Percentiles rank a stretch among this genome's conserved stretches.
phyloP scores from a whole-genome alignment of 2,113 vertebrate genomes.

The Mirza zaza region DNA sequence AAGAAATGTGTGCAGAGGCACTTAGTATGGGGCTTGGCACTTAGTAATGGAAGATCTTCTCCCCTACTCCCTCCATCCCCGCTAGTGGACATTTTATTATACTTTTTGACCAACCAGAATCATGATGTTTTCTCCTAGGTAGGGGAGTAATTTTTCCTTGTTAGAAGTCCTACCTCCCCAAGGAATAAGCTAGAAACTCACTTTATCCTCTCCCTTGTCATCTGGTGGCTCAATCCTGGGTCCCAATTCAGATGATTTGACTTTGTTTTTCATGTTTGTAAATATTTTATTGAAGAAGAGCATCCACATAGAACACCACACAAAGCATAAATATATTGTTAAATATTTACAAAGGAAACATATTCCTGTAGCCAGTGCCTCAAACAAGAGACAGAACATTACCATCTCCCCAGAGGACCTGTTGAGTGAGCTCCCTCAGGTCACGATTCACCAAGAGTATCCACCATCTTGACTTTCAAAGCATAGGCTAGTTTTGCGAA shows the following conservation, averaged over 20 bases:
- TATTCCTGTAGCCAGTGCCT: neutral
- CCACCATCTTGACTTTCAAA: neutral
- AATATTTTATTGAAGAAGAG: neutral
- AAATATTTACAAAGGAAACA: neutral
- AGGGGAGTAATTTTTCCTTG: neutral
- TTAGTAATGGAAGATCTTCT: neutral
- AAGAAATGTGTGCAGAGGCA: neutral
- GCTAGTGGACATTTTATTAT: neutral
- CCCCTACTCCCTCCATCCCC: too few species aligned
- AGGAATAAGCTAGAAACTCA: neutral
- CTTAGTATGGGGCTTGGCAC: neutral
- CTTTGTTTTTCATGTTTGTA: neutral
- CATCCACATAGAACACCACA: neutral
- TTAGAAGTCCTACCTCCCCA: rapidly evolving
- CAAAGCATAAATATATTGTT: neutral
- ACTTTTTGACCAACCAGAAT: neutral
- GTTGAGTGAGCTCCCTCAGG: neutral
- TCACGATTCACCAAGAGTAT: neutral
- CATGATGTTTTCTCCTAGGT: neutral
- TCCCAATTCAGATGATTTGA: neutral
- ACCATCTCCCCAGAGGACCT: neutral
- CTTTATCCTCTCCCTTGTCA: neutral
- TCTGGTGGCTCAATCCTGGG: neutral
- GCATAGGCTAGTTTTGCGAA: neutral
- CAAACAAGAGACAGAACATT: neutral